Evolutionary conservation across 2,797 vertebrate genomes (phyloP).

Genomic region (Triplophysa yarkandensis): DNA sequence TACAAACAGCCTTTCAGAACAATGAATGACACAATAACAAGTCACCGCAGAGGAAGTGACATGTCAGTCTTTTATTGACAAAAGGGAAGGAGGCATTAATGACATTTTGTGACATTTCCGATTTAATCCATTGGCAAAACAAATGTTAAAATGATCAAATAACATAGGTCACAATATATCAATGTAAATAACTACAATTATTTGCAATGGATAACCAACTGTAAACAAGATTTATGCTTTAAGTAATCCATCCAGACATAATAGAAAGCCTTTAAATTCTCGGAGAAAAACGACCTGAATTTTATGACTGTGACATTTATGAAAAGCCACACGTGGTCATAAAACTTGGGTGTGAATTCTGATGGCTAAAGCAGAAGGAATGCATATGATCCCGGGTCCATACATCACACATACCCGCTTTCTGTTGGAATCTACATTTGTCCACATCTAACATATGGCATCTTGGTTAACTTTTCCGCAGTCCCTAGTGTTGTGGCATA

Average conservation of each 20-base stretch:
- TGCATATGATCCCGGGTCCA: constrained; percentile 15
- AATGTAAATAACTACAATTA: background rate
- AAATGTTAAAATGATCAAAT: background rate
- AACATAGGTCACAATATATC: background rate
- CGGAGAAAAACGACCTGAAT: background rate
- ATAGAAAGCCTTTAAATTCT: background rate
- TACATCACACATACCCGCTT: constrained; percentile 10
- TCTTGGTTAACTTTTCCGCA: background rate
- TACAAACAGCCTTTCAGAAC: constrained; percentile 16
- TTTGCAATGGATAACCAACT: background rate
- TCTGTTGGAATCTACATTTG: constrained; percentile 4
- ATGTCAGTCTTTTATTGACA: constrained; percentile 4
- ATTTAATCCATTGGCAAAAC: background rate
- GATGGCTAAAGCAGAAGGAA: constrained; percentile 14
- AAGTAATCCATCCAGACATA: background rate
- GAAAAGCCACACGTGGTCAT: constrained; percentile 20
- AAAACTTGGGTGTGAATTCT: constrained; percentile 39
- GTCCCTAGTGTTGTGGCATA: constrained; percentile 4
- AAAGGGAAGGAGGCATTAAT: background rate
- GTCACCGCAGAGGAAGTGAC: constrained; percentile 22
- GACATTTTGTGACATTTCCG: background rate
- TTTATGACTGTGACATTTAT: constrained; percentile 1
- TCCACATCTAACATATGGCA: constrained; percentile 34
- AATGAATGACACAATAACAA: constrained; percentile 23
- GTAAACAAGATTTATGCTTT: background rate